Evolutionary conservation across 2,888 invertebrate genomes (phyloP).

Genomic region (Microplitis deprimator): DNA sequence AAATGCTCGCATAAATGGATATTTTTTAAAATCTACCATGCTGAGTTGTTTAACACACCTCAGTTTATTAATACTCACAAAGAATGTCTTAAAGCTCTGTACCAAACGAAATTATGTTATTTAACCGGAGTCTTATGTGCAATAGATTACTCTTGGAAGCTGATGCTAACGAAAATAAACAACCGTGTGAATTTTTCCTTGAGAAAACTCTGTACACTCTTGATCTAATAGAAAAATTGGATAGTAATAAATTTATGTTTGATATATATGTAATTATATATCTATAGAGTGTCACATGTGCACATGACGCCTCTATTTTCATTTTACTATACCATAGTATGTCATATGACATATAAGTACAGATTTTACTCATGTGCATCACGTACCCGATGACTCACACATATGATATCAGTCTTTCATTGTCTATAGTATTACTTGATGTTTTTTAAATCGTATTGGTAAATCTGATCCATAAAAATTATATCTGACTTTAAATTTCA

Average conservation of each 20-base stretch:
- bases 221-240: background rate
- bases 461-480: no score
- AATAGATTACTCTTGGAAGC: no score
- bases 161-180: background rate
- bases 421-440: background rate
- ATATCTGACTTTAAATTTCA: background rate
- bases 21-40: background rate
- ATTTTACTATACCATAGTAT: background rate
- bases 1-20: background rate
- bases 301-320: slow-evolving; percentile 6
- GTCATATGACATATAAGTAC: background rate
- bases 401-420: background rate
- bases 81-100: background rate
- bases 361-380: background rate
- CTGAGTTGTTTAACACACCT: background rate
- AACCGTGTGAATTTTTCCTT: background rate
- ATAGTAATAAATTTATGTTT: background rate
- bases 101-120: no score
- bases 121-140: no score
- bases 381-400: background rate
- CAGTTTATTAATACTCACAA: background rate
- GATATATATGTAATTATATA: slow-evolving; percentile 7
- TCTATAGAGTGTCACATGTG: background rate
- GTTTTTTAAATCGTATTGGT: slow-evolving; percentile 14
- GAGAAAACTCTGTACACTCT: background rate